Base-by-base conservation (phyloP, 2,113 vertebrate genomes). In the Aramus guarauna region DNA sequence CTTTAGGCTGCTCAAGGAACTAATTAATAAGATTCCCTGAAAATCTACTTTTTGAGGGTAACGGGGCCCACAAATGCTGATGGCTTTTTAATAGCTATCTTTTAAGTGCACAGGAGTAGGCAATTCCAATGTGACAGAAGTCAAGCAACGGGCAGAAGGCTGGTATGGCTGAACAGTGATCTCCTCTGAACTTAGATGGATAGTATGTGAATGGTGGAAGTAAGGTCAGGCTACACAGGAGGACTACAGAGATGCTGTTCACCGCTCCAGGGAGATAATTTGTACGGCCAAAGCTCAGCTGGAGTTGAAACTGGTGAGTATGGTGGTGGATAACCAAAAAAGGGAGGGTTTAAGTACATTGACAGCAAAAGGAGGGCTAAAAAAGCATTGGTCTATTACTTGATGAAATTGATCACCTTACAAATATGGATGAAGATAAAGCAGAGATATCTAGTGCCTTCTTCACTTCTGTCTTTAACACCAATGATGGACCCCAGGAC, bases 261-360 rank as follows among this genome's bases (percentile, higher is more conserved):
- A 69, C 11, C 4, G 13, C 9, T 32, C 2, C 2, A 34, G 45
- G 18, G 32, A 74, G 20, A 73, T 5, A 69, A 66, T 47, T 32
- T 0, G 0, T 47, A 29, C 1, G 60, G 9, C 1, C 11, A 52
- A 81, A 78, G 17, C 17, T 60, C 20, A 56, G 13, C 0, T 48
- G 27, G 41, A 66, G 8, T 32, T 78, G 32, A 75, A 91, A 5
- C 2, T 72, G 14, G 6, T 4, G 16, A 6, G 3, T 26, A 30
- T 34, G 23, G 11, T 41, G 3, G 3, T n/a, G 18, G 14, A 41
- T 8, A 60, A 52, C 4, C 30, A 80, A 55, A 53, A 53, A 67
- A 53, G 5, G 5, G 12, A 50, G 4, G 2, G 2, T 83, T 86
- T 75, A 53, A 30, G 4, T 55, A 30, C 60, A 48, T 7, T 41